Evolutionary conservation across 2,113 vertebrate species (phyloP).

Genomic region (Oxyruncus cristatus): DNA sequence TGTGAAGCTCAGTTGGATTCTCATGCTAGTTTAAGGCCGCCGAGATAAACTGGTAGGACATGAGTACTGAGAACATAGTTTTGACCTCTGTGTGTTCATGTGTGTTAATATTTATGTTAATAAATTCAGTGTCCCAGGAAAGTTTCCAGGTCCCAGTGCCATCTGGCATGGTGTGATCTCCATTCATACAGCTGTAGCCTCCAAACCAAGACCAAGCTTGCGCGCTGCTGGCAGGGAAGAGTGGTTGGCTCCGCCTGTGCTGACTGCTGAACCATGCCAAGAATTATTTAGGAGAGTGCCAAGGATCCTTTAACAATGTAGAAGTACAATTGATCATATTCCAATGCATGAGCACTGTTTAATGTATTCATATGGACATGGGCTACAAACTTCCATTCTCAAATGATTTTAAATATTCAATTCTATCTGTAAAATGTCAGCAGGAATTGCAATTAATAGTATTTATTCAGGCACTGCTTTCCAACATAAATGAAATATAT

Average conservation of each 20-base stretch:
- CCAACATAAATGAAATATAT: background rate
- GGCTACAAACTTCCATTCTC: background rate
- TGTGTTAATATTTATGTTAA: background rate
- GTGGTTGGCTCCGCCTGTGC: background rate
- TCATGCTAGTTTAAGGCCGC: background rate
- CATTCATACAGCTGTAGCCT: background rate
- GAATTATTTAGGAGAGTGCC: background rate
- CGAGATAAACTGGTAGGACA: background rate
- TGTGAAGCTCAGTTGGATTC: background rate
- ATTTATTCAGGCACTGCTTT: background rate
- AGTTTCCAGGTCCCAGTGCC: background rate
- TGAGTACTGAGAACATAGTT: background rate
- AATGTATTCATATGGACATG: background rate
- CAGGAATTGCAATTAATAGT: background rate
- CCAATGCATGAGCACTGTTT: background rate
- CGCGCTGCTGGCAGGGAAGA: rapidly evolving
- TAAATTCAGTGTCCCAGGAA: background rate
- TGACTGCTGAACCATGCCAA: background rate
- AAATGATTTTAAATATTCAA: background rate
- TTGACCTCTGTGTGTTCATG: background rate
- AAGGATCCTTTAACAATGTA: background rate
- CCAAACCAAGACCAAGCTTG: background rate
- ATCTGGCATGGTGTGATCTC: background rate
- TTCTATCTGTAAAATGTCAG: background rate
- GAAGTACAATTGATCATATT: background rate